Conservation (phyloP, 2,113 vertebrate species). For the Stigmatopora argus region DNA sequence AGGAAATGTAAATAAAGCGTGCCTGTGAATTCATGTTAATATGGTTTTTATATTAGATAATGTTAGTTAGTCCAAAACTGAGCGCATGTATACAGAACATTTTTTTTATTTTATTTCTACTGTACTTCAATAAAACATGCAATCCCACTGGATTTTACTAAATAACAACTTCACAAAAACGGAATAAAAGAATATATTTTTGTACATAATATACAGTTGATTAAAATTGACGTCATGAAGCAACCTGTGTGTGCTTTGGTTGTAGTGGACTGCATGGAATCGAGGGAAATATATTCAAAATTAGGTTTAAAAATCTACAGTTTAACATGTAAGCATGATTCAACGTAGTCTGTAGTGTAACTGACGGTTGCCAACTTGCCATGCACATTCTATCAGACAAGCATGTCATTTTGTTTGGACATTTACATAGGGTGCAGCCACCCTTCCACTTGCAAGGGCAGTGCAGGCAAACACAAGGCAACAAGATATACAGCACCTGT, state of each 20-base stretch:
- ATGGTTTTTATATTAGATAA: slow-evolving; percentile 2
- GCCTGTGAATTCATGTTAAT: background rate
- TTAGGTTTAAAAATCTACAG: background rate
- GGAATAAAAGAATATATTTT: no score
- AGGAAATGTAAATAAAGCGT: background rate
- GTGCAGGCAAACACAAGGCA: slow-evolving; percentile 39
- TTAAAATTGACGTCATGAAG: background rate
- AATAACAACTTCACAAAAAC: background rate
- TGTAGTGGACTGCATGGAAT: background rate
- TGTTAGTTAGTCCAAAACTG: background rate
- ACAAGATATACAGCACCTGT: slow-evolving; percentile 58
- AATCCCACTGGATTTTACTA: background rate
- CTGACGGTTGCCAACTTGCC: background rate
- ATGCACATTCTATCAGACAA: slow-evolving; percentile 27
- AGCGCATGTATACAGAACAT: background rate
- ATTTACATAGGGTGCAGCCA: slow-evolving; percentile 4
- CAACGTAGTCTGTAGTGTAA: background rate
- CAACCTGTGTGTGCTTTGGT: background rate
- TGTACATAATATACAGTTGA: background rate
- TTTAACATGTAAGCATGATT: background rate
- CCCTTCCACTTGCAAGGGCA: slow-evolving; percentile 15
- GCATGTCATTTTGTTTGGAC: slow-evolving; percentile 2
- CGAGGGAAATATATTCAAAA: background rate
- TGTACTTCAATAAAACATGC: background rate
- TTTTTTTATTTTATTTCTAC: background rate